Evolutionary conservation across 2,113 vertebrate genomes (phyloP).

Genomic region (Hydrolagus affinis): DNA sequence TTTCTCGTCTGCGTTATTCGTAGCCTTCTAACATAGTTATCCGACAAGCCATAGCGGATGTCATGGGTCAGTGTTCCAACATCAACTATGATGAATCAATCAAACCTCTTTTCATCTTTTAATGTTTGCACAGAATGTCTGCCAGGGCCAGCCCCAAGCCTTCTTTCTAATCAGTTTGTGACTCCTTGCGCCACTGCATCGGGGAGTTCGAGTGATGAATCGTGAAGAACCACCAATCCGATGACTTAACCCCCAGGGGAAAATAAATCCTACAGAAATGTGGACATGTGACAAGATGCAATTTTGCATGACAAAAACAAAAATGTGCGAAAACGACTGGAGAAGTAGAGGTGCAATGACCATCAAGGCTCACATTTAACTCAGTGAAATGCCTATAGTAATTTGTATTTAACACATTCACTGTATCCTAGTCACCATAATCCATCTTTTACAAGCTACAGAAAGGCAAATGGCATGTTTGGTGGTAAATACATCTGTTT

Average conservation of each 20-base stretch:
- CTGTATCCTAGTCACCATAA: not conserved
- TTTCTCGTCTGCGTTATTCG: slow-evolving; percentile 35
- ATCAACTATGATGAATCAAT: slow-evolving; percentile 35
- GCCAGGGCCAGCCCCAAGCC: slow-evolving; percentile 33
- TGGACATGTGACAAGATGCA: slow-evolving; percentile 34
- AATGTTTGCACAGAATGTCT: slow-evolving; percentile 37
- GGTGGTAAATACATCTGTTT: not conserved
- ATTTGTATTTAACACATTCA: not conserved
- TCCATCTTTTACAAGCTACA: not conserved
- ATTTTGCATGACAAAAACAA: slow-evolving; percentile 31
- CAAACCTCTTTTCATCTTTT: slow-evolving; percentile 38
- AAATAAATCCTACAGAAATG: slow-evolving; percentile 32
- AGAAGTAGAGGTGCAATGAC: not conserved
- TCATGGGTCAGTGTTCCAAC: slow-evolving; percentile 37
- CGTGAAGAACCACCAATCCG: slow-evolving; percentile 36
- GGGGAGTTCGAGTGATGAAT: slow-evolving; percentile 36
- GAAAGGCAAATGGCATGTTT: not conserved
- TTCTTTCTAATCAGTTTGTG: slow-evolving; percentile 41
- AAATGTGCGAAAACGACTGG: slow-evolving; percentile 16
- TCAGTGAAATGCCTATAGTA: not conserved
- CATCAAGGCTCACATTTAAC: not conserved
- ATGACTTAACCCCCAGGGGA: slow-evolving; percentile 32
- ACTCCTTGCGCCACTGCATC: slow-evolving; percentile 34
- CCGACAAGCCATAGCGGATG: slow-evolving; percentile 33
- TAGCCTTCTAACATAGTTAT: slow-evolving; percentile 37